These are phyloP conservation scores for Fringilla coelebs DNA, from an alignment of 2,797 vertebrate species.

Conservation along the genomic window DNA sequence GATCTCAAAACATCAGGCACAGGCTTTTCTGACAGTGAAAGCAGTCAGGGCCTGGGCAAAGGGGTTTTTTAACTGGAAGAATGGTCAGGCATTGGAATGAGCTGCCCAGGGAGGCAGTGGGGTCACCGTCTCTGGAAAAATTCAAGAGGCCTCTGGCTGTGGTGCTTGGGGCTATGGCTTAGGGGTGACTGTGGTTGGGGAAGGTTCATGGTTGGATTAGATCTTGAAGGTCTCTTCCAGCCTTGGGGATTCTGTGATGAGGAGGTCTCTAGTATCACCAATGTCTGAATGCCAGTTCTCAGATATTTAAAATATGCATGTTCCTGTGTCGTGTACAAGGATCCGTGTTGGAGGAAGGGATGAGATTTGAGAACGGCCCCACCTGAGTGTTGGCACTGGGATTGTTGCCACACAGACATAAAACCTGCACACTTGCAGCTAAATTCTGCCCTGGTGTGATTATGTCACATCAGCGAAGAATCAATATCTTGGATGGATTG, in stretches of 20 bases:
- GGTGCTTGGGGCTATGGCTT: fast-evolving
- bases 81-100: neutral
- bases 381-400: neutral
- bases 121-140: neutral
- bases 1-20: neutral
- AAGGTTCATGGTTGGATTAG: too few species aligned
- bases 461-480: neutral
- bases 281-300: neutral
- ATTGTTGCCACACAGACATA: neutral
- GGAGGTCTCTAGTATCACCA: neutral
- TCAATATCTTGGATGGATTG: neutral
- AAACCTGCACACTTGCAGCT: neutral
- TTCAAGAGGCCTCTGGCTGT: neutral
- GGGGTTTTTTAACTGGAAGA: neutral
- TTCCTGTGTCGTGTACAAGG: neutral
- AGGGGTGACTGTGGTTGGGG: neutral
- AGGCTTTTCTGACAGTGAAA: neutral
- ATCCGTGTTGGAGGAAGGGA: neutral
- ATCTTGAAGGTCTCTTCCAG: neutral
- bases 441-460: neutral
- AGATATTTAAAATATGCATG: neutral
- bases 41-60: neutral
- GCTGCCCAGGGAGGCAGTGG: neutral
- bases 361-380: neutral
- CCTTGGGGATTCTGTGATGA: neutral